phyloP scores from a whole-genome alignment of 2,113 vertebrate species.

The Pseudorectes ferrugineus region DNA sequence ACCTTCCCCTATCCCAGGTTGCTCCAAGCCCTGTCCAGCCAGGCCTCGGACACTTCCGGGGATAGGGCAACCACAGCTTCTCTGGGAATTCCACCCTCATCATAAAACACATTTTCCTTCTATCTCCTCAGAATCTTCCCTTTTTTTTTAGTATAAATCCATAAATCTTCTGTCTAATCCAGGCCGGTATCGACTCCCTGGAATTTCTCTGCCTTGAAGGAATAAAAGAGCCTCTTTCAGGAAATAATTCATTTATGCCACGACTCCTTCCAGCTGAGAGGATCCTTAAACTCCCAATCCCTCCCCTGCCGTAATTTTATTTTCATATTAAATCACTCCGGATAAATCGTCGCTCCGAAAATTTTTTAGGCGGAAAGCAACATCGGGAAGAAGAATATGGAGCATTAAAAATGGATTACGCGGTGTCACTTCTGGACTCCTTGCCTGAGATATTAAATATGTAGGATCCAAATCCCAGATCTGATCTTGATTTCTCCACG shows the following conservation, averaged over 20 bases:
- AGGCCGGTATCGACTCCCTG: accelerated
- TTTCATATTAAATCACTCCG: not conserved
- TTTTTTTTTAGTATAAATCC: not conserved
- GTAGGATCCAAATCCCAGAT: not conserved
- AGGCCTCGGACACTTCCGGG: not conserved
- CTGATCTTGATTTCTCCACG: not conserved
- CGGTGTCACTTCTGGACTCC: not conserved
- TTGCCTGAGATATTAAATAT: not conserved
- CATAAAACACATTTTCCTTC: not conserved
- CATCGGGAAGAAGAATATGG: accelerated
- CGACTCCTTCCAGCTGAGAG: not conserved
- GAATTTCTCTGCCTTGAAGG: not conserved
- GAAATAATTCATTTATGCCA: not conserved
- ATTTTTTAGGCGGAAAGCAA: not conserved
- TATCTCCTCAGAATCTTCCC: not conserved
- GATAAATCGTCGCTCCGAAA: not conserved
- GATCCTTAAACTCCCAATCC: not conserved
- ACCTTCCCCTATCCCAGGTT: not conserved
- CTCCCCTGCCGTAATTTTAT: not conserved
- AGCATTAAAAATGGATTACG: not conserved
- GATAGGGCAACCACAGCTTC: not conserved
- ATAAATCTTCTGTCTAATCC: not conserved
- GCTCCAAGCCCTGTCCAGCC: accelerated
- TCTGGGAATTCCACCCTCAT: not conserved
- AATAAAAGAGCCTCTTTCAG: not conserved